Evolutionary conservation across 1,140 invertebrate species (phyloP).

Genomic region (Ostrea edulis): DNA sequence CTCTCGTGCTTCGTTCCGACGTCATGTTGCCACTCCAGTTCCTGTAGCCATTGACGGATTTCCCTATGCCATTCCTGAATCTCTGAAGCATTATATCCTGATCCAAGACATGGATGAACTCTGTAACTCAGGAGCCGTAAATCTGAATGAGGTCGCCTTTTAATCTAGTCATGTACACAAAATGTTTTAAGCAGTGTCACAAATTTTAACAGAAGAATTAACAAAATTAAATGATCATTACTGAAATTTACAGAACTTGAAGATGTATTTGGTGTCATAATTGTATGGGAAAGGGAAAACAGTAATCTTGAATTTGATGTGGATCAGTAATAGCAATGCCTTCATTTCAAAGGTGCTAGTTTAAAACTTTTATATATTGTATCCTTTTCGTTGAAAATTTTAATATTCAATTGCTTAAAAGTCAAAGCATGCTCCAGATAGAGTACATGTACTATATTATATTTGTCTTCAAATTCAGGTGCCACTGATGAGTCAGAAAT

Average conservation of each 20-base stretch:
- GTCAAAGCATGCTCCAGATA: neutral
- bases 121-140: neutral
- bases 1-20: constrained; percentile 55
- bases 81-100: constrained; percentile 40
- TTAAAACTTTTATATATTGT: neutral
- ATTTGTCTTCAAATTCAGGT: too few species aligned
- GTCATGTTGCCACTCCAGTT: constrained; percentile 42
- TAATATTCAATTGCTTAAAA: neutral
- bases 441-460: too few species aligned
- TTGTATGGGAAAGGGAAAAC: neutral
- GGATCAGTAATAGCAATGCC: neutral
- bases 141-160: constrained; percentile 8
- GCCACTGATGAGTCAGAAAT: too few species aligned
- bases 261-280: too few species aligned
- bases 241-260: too few species aligned
- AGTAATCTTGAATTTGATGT: neutral
- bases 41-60: constrained; percentile 39
- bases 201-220: too few species aligned
- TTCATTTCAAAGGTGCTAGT: neutral
- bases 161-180: neutral
- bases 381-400: neutral
- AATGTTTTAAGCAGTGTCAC: neutral
- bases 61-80: constrained; percentile 42
- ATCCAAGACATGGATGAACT: constrained; percentile 43
- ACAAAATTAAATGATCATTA: too few species aligned